A percentile compares a stretch with the other conserved stretches of the same genome.
These are phyloP conservation scores for Manis javanica DNA, from an alignment of 2,797 vertebrate genomes.

Conservation along the genomic window DNA sequence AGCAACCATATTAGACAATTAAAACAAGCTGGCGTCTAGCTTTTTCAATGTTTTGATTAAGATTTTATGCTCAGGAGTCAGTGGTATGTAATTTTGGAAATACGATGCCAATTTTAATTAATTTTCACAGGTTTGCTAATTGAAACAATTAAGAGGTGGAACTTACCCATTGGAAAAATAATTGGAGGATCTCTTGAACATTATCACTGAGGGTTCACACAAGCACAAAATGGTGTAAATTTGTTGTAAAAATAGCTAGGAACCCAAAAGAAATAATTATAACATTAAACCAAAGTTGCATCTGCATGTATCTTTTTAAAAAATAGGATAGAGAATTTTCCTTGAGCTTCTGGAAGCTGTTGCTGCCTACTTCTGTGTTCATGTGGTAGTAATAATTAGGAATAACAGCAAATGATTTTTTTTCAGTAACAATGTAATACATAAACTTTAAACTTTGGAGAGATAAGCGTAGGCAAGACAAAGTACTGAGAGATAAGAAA, in stretches of 20 bases:
- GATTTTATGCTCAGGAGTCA: conserved; percentile 65
- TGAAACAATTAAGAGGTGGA: conserved; percentile 72
- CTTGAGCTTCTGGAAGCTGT: conserved; percentile 20
- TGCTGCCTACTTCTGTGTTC: background rate
- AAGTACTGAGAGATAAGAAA: background rate
- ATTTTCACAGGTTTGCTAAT: conserved; percentile 74
- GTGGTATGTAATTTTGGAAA: conserved; percentile 69
- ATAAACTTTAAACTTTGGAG: background rate
- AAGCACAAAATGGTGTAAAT: conserved; percentile 47
- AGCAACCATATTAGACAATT: conserved; percentile 35
- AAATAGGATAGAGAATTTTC: conserved; percentile 47
- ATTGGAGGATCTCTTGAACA: conserved; percentile 48
- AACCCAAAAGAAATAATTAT: conserved; percentile 60
- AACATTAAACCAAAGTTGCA: conserved; percentile 56
- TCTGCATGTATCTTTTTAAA: conserved; percentile 47
- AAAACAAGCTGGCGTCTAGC: conserved; percentile 50
- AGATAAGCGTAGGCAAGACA: background rate
- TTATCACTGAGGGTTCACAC: conserved; percentile 27
- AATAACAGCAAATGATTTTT: background rate
- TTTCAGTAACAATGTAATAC: too few relatives aligned
- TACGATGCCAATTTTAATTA: conserved; percentile 70
- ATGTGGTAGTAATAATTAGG: background rate
- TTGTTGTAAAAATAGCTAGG: conserved; percentile 71
- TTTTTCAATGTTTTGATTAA: conserved; percentile 71
- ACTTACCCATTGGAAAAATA: conserved; percentile 50